Conservation (phyloP, 1,140 invertebrate genomes). For the Fopius arisanus region DNA sequence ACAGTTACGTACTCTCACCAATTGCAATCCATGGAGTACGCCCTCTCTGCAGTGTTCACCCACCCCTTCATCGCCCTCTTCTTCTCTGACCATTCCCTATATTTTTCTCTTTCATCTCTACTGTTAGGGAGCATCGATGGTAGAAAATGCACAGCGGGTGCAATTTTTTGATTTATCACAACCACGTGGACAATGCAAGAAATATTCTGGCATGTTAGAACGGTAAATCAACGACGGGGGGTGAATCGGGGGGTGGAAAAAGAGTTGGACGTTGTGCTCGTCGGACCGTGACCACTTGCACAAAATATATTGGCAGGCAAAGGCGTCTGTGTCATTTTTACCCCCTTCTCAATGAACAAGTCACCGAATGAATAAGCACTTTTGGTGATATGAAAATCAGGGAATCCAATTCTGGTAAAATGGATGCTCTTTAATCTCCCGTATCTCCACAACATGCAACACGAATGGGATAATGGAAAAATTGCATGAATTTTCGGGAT, state of each 20-base stretch:
- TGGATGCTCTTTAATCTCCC: not conserved
- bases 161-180: slow-evolving; percentile 51
- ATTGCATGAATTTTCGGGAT: too few relatives aligned
- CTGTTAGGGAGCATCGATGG: not conserved
- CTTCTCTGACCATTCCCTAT: not conserved
- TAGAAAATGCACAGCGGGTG: slow-evolving; percentile 22
- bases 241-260: not conserved
- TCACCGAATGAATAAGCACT: not conserved
- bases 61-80: not conserved
- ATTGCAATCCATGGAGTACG: not conserved
- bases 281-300: not conserved
- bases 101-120: not conserved
- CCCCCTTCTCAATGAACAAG: not conserved
- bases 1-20: slow-evolving; percentile 18
- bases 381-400: not conserved
- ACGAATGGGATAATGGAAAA: too few relatives aligned
- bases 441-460: too few relatives aligned
- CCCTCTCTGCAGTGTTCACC: not conserved
- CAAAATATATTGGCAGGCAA: slow-evolving; percentile 7
- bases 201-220: slow-evolving; percentile 17
- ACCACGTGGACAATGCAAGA: slow-evolving; percentile 52
- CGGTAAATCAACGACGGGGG: not conserved
- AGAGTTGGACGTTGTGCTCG: slow-evolving; percentile 3
- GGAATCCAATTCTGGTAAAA: not conserved
- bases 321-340: slow-evolving; percentile 1